These are phyloP conservation scores for Elymnias hypermnestra DNA, from an alignment of 1,140 invertebrate genomes.

Conservation along the genomic window DNA sequence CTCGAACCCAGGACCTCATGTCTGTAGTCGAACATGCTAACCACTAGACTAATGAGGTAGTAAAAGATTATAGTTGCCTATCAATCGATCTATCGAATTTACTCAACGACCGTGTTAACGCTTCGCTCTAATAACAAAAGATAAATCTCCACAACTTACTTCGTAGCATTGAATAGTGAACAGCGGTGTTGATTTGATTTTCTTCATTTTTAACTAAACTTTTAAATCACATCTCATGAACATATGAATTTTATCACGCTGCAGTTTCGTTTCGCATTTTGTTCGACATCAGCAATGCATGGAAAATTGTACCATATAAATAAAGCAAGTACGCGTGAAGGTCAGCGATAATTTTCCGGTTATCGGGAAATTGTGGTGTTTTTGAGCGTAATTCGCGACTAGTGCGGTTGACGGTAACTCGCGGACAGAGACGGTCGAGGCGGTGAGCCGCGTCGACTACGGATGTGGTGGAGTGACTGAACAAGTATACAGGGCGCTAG, in stretches of 20 bases:
- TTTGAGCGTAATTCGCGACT: conserved; percentile 26
- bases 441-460: conserved; percentile 24
- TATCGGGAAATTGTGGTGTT: conserved; percentile 40
- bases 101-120: conserved; percentile 3
- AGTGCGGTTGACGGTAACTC: conserved; percentile 21
- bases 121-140: conserved; percentile 11
- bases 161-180: conserved; percentile 76
- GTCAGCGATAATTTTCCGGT: conserved; percentile 51
- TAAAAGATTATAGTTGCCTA: no score
- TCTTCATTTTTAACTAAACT: conserved; percentile 46
- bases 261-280: conserved; percentile 5
- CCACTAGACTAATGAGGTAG: no score
- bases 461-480: conserved; percentile 29
- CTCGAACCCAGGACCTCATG: no score
- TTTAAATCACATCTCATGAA: conserved; percentile 22
- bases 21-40: no score
- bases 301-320: conserved; percentile 34
- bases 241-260: conserved; percentile 16
- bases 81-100: no score
- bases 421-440: conserved; percentile 4
- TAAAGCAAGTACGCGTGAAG: conserved; percentile 53
- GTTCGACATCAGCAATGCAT: conserved; percentile 19
- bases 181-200: conserved; percentile 60
- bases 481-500: conserved; percentile 8
- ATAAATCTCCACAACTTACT: conserved; percentile 54